Conservation (phyloP, 2,113 vertebrate genomes). For the Meriones unguiculatus region DNA sequence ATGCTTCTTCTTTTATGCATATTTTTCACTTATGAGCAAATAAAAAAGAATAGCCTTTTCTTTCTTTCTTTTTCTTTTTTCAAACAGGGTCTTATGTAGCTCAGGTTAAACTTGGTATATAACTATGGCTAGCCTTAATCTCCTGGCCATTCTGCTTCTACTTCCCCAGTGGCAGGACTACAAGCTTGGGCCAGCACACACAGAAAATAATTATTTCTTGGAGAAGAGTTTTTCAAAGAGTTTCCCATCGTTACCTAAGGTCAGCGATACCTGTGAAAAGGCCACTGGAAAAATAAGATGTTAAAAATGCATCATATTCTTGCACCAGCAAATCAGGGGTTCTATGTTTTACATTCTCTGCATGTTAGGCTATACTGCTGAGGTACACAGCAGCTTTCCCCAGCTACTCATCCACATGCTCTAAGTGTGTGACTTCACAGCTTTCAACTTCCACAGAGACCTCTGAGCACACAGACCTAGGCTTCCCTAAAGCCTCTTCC, state of each 20-base stretch:
- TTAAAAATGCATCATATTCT: neutral
- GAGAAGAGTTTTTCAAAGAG: neutral
- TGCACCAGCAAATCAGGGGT: neutral
- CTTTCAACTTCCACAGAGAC: neutral
- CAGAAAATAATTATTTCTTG: slow-evolving; percentile 15
- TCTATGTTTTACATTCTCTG: neutral
- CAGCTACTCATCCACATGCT: neutral
- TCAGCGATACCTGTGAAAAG: neutral
- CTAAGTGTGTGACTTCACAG: neutral
- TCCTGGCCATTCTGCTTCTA: too few relatives aligned
- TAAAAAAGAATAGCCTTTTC: neutral
- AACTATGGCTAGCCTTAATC: neutral
- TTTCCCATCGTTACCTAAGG: neutral
- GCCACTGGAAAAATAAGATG: neutral
- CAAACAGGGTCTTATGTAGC: neutral
- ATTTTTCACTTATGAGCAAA: neutral
- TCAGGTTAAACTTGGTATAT: neutral
- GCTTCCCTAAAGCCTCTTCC: neutral
- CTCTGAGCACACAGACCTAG: neutral
- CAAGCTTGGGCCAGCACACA: neutral
- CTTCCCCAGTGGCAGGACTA: neutral
- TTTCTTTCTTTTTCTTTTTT: neutral
- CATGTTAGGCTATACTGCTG: neutral
- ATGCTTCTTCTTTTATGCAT: neutral
- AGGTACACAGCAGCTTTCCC: neutral